A percentile compares a stretch with the other conserved stretches of the same genome.
phyloP scores from a whole-genome alignment of 2,888 invertebrate genomes.

The Spatulosminthurus flaviceps region DNA sequence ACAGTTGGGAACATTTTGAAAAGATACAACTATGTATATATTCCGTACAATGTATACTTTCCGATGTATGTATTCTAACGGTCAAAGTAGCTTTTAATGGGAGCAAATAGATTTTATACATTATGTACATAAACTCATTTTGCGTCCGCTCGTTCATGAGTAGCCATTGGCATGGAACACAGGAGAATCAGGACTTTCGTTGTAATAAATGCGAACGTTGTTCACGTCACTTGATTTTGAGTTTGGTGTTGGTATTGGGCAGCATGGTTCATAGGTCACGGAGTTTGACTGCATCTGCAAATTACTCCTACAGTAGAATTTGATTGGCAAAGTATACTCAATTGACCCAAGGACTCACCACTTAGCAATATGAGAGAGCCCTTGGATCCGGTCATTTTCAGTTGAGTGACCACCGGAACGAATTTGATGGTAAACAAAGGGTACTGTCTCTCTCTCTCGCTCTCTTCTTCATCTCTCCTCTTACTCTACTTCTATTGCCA shows the following conservation, averaged over 20 bases:
- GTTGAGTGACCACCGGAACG: conserved; percentile 62
- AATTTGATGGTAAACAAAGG: conserved; percentile 61
- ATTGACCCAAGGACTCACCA: conserved; percentile 5
- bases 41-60: no score
- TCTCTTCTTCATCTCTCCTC: not conserved
- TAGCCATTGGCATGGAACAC: not conserved
- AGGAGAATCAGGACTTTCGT: not conserved
- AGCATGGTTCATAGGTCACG: conserved; percentile 40
- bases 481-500: not conserved
- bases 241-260: conserved; percentile 31
- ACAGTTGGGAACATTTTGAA: no score
- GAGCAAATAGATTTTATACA: no score
- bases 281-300: conserved; percentile 11
- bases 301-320: not conserved
- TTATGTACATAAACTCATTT: not conserved
- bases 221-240: not conserved
- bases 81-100: no score
- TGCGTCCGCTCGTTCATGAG: no score
- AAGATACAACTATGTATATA: no score
- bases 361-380: conserved; percentile 48
- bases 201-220: conserved; percentile 1
- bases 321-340: not conserved
- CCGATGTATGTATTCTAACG: no score
- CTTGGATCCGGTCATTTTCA: conserved; percentile 62
- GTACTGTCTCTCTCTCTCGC: conserved; percentile 26